Conservation (phyloP, 1,140 invertebrate species). For the Tribolium madens region DNA sequence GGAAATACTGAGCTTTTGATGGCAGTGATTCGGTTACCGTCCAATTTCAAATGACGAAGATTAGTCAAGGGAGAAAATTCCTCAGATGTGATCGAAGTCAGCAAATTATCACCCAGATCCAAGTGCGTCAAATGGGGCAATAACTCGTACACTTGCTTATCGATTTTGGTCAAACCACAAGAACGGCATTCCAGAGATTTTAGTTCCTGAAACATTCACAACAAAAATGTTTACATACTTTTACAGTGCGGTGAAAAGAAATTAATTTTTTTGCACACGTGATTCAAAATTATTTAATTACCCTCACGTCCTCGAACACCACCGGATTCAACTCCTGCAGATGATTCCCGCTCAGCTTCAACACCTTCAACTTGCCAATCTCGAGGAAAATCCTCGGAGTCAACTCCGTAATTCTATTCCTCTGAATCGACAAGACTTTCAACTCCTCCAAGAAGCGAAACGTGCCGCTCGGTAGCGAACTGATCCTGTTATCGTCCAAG, state of each 20-base stretch:
- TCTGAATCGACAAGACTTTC: slow-evolving; percentile 75
- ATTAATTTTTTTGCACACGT: too few relatives aligned
- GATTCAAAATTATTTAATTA: slow-evolving; percentile 61
- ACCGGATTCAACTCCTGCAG: slow-evolving; percentile 78
- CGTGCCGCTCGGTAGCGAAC: slow-evolving; percentile 79
- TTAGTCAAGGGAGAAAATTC: slow-evolving; percentile 76
- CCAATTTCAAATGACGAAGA: slow-evolving; percentile 76
- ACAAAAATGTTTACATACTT: neutral
- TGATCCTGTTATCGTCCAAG: slow-evolving; percentile 84
- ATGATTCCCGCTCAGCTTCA: slow-evolving; percentile 83
- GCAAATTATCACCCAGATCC: slow-evolving; percentile 81
- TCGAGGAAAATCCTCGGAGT: slow-evolving; percentile 77
- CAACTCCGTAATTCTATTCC: slow-evolving; percentile 78
- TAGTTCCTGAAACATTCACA: slow-evolving; percentile 69
- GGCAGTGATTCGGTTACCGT: slow-evolving; percentile 80
- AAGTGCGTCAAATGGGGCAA: slow-evolving; percentile 75
- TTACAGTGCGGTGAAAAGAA: too few relatives aligned
- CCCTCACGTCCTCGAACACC: slow-evolving; percentile 81
- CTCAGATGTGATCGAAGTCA: slow-evolving; percentile 78
- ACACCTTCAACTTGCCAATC: slow-evolving; percentile 74
- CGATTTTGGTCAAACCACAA: slow-evolving; percentile 77
- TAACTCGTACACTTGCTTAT: slow-evolving; percentile 78
- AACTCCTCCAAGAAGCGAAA: slow-evolving; percentile 79
- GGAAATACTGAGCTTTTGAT: slow-evolving; percentile 77
- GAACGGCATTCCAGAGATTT: slow-evolving; percentile 76